Base-by-base conservation (phyloP, 2,888 invertebrate genomes). In the Stenurella melanura region DNA sequence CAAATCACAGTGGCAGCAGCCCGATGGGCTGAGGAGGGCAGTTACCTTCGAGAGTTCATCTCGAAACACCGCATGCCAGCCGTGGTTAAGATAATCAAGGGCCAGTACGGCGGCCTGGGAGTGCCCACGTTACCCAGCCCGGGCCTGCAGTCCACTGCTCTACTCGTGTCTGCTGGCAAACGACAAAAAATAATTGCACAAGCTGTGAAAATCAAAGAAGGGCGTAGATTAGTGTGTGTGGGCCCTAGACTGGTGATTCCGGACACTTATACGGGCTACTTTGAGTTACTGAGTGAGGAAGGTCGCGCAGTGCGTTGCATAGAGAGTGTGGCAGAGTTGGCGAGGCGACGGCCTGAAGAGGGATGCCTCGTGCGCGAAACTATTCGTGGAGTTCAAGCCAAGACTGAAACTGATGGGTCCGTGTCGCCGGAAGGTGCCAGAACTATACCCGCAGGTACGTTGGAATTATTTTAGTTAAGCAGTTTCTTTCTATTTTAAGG, bases 261-360 rank as follows among this genome's bases (percentile, higher is more conserved):
- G 7, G 95, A 97, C 85, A 93, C 95, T 0, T 98, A 97, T 89
- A 92, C 95, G 82, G 98, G 98, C 10, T 98, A 96, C 90, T 98
- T 98, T 89, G 98, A 98, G 89, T 92, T 98, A 69, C 91, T 98
- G 42, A 97, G 97, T 87, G 98, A 98, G 90, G 97, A 98, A 89
- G 98, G 98, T 0, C 92, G 96, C 83, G 96, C 97, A 26, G 96
- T 97, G 10, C 92, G 96, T 80, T 96, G 97, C 85, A 96, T 98
- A 86, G 96, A 97, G 88, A 95, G 95, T 79, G 97, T 98, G 1
- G 91, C 93, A 78, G 97, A 97, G 89, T 90, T 98, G 81, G 93
- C 96, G 18, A 92, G 95, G 81, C 92, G 95, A 74, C 93, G 95
- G 83, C 91, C 94, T 21, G 94, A 94, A 72, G 93, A 93, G 84